These are phyloP conservation scores for Pseudolycoriella hygida DNA, from an alignment of 2,888 invertebrate genomes.

Conservation along the genomic window DNA sequence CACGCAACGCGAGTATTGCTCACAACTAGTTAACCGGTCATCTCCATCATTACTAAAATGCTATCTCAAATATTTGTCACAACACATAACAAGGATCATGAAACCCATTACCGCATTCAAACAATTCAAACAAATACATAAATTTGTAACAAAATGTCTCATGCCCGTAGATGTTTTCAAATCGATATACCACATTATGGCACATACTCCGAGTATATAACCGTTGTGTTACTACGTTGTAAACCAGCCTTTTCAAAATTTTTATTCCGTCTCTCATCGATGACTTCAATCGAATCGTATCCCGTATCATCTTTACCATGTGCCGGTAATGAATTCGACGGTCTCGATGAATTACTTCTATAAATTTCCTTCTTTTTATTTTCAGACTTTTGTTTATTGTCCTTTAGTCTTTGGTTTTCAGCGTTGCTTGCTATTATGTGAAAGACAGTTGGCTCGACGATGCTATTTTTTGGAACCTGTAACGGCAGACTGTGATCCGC, in stretches of 20 bases:
- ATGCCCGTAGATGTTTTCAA: too few species aligned
- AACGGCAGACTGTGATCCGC: not conserved
- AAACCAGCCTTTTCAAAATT: slow-evolving; percentile 14
- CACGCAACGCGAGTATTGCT: too few species aligned
- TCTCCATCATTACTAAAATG: too few species aligned
- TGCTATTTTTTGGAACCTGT: not conserved
- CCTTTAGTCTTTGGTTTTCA: not conserved
- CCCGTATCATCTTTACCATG: slow-evolving; percentile 17
- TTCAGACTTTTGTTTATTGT: slow-evolving; percentile 1
- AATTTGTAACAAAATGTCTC: too few species aligned
- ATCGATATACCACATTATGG: too few species aligned
- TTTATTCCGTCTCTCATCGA: slow-evolving; percentile 25
- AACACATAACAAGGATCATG: too few species aligned
- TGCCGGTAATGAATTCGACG: slow-evolving; percentile 19
- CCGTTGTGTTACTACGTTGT: slow-evolving; percentile 2
- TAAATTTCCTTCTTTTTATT: slow-evolving; percentile 13
- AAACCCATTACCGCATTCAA: too few species aligned
- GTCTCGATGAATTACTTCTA: slow-evolving; percentile 27
- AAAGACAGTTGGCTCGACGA: not conserved
- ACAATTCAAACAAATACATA: too few species aligned
- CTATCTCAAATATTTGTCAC: too few species aligned
- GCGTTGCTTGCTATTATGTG: slow-evolving; percentile 1
- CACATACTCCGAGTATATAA: too few species aligned
- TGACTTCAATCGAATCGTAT: slow-evolving; percentile 27
- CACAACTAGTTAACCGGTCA: too few species aligned